phyloP scores from a whole-genome alignment of 1,140 invertebrate genomes.

The Drosophila guanche region DNA sequence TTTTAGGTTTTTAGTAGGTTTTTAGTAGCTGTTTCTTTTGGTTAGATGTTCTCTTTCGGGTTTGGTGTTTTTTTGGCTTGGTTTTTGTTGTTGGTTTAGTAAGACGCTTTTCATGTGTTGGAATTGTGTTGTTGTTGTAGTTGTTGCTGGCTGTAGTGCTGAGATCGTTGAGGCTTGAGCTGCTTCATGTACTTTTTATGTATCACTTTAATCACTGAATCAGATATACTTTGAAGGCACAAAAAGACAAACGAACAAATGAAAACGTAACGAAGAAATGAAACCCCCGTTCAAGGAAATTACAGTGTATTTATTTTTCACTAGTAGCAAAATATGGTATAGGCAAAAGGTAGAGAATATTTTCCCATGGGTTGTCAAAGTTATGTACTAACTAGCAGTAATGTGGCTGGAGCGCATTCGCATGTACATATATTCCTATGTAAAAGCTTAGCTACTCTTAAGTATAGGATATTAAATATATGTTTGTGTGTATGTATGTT shows the following conservation, averaged over 20 bases:
- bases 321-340: neutral
- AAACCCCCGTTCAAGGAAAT: neutral
- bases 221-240: slow-evolving; percentile 3
- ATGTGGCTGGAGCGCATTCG: too few species aligned
- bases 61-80: slow-evolving; percentile 27
- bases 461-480: slow-evolving; percentile 39
- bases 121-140: slow-evolving; percentile 38
- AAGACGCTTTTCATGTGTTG: slow-evolving; percentile 46
- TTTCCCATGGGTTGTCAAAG: slow-evolving; percentile 46
- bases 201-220: slow-evolving; percentile 34
- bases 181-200: slow-evolving; percentile 15
- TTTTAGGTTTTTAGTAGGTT: slow-evolving; percentile 39
- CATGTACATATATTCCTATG: slow-evolving; percentile 45
- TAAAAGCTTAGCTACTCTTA: slow-evolving; percentile 63
- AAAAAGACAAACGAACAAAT: slow-evolving; percentile 5
- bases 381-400: slow-evolving; percentile 28
- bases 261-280: slow-evolving; percentile 14
- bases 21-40: slow-evolving; percentile 27
- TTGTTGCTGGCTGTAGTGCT: slow-evolving; percentile 39
- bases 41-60: slow-evolving; percentile 41
- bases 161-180: slow-evolving; percentile 36
- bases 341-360: neutral
- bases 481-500: slow-evolving; percentile 37
- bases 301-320: neutral
- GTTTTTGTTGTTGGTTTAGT: slow-evolving; percentile 40